Percentiles rank a stretch among this genome's conserved stretches.
Conservation (phyloP, 2,113 vertebrate genomes). For the Tachuris rubrigastra region DNA sequence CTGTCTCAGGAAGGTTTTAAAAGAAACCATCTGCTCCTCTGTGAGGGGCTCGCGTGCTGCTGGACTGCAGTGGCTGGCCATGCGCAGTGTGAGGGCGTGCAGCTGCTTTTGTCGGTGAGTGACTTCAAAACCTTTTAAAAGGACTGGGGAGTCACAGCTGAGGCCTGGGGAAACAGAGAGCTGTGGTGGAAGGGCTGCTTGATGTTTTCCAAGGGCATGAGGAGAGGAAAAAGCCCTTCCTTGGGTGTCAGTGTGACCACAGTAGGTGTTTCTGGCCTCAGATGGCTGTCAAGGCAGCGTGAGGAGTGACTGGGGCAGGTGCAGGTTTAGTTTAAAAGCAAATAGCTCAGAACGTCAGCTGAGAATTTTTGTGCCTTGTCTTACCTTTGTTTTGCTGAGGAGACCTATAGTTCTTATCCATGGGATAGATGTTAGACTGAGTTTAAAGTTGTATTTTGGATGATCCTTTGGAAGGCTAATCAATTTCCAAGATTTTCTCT, state of each 20-base stretch:
- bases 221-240: neutral
- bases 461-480: neutral
- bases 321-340: neutral
- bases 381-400: neutral
- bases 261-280: accelerated
- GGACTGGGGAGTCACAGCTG: neutral
- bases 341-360: neutral
- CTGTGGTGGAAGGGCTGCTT: neutral
- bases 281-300: neutral
- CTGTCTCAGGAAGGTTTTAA: too few relatives aligned
- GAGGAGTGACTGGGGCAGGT: accelerated
- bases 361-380: neutral
- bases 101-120: neutral
- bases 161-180: neutral
- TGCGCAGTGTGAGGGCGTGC: accelerated
- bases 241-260: accelerated
- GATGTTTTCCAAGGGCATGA: accelerated
- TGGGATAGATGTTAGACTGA: neutral
- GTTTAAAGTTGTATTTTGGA: neutral
- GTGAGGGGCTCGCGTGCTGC: accelerated
- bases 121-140: neutral
- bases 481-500: neutral
- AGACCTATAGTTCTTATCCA: neutral
- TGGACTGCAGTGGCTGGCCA: accelerated
- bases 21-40: accelerated